Evolutionary conservation across 2,888 invertebrate species (phyloP).

Genomic region (Pheosia gnoma): DNA sequence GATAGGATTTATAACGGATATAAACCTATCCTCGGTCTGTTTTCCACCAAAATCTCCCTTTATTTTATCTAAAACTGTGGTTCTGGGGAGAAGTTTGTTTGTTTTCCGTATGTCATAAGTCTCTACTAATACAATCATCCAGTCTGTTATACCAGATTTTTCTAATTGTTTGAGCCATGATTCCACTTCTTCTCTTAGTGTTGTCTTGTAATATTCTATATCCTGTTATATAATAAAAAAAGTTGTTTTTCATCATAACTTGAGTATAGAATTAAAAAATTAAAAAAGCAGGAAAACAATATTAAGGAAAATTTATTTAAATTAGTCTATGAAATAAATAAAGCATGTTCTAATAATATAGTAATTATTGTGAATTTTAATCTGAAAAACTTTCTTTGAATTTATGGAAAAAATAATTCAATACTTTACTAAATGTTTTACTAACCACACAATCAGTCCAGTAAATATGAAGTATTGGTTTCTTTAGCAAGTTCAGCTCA

Average conservation of each 20-base stretch:
- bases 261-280: no score
- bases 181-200: conserved; percentile 94
- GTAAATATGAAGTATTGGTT: conserved; percentile 96
- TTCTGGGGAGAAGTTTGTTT: conserved; percentile 95
- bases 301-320: no score
- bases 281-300: no score
- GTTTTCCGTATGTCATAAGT: conserved; percentile 95
- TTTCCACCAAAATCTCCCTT: conserved; percentile 96
- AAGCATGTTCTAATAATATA: no score
- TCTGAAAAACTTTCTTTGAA: no score
- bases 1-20: conserved; percentile 95
- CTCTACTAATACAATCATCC: conserved; percentile 97
- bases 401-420: no score
- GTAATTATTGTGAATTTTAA: no score
- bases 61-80: conserved; percentile 97
- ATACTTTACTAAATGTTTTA: conserved; percentile 24
- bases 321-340: no score
- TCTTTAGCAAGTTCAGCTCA: conserved; percentile 91
- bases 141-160: conserved; percentile 91
- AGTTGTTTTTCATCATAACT: conserved; percentile 6
- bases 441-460: conserved; percentile 97
- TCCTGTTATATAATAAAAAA: conserved; percentile 85
- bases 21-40: conserved; percentile 91
- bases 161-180: conserved; percentile 92
- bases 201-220: conserved; percentile 94